Conservation (phyloP, 2,888 invertebrate genomes). For the Lordiphosa fenestrarum region DNA sequence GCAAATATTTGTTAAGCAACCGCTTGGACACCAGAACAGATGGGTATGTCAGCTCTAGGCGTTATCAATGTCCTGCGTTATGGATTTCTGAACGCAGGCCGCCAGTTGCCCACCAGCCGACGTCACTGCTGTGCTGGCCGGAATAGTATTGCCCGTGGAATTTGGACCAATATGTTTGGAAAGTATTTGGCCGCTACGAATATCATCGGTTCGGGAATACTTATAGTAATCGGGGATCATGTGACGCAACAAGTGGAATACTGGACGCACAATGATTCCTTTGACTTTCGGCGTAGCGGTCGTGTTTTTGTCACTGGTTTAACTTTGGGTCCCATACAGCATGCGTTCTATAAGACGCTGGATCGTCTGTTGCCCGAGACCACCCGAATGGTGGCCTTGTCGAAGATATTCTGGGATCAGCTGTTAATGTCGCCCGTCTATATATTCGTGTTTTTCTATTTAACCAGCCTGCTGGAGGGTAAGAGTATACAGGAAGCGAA, state of each 20-base stretch:
- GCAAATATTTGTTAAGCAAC: no score
- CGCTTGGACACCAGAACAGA: no score
- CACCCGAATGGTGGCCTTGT: background rate
- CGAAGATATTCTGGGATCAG: slow-evolving; percentile 22
- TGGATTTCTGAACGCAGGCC: background rate
- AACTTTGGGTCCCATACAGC: slow-evolving; percentile 20
- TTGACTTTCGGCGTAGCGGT: slow-evolving; percentile 13
- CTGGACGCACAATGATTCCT: background rate
- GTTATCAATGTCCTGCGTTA: background rate
- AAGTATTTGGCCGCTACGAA: slow-evolving; percentile 89
- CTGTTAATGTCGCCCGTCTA: slow-evolving; percentile 27
- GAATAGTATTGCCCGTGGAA: no score
- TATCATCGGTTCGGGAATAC: slow-evolving; percentile 86
- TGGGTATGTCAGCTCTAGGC: no score
- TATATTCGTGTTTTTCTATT: slow-evolving; percentile 17
- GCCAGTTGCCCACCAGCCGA: no score
- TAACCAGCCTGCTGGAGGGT: slow-evolving; percentile 22
- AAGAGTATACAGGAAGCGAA: slow-evolving; percentile 5
- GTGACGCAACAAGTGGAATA: slow-evolving; percentile 89
- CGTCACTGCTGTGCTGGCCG: no score
- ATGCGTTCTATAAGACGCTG: slow-evolving; percentile 18
- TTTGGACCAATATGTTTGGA: slow-evolving; percentile 81
- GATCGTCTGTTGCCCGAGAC: background rate
- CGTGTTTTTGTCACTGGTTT: slow-evolving; percentile 22
- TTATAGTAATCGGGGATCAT: slow-evolving; percentile 90